phyloP scores from a whole-genome alignment of 2,113 vertebrate species.

The Syrmaticus mikado region DNA sequence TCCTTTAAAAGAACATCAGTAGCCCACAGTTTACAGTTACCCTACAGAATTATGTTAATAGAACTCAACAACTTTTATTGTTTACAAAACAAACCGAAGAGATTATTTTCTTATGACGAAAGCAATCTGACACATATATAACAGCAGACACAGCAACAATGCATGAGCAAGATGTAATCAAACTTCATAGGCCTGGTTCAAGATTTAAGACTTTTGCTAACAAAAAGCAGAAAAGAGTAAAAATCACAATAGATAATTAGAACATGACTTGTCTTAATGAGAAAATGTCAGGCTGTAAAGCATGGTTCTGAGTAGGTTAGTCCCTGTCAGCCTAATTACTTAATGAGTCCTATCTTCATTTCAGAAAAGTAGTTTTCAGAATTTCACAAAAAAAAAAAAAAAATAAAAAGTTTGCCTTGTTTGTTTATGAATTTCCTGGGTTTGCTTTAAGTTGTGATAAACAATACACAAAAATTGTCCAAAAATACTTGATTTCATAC shows the following conservation, averaged over 20 bases:
- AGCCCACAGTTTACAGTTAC: neutral
- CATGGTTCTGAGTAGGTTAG: neutral
- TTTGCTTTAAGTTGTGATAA: neutral
- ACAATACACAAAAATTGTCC: neutral
- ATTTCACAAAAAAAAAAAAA: neutral
- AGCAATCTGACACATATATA: neutral
- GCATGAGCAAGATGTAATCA: neutral
- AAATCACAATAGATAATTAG: conserved; percentile 1
- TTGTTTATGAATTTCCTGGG: conserved; percentile 2
- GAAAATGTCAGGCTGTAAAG: neutral
- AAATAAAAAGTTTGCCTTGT: neutral
- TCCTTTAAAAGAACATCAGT: neutral
- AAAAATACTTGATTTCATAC: neutral
- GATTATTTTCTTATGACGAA: neutral
- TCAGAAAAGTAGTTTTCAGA: neutral
- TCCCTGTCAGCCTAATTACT: neutral
- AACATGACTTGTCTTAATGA: neutral
- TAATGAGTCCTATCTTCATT: neutral
- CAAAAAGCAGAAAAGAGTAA: neutral
- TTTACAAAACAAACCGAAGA: neutral
- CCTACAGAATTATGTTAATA: neutral
- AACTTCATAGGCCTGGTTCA: neutral
- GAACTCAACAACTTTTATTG: no score
- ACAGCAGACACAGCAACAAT: neutral
- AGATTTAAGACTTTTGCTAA: neutral